These are phyloP conservation scores for Microplitis demolitor DNA, from an alignment of 1,140 invertebrate species.

Conservation along the genomic window DNA sequence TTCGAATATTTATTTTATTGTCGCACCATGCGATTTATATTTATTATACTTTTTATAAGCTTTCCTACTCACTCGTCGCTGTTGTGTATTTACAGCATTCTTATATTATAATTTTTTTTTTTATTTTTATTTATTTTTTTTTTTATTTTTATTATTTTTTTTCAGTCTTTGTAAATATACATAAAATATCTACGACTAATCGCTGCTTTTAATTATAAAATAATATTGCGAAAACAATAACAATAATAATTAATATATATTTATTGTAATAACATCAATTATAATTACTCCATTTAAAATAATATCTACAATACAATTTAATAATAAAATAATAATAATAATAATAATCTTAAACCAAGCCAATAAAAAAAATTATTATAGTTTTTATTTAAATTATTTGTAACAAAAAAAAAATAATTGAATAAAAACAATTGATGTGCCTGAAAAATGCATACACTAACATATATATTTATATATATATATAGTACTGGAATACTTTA, in stretches of 20 bases:
- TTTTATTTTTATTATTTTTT: not conserved
- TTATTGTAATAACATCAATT: not conserved
- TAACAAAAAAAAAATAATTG: not conserved
- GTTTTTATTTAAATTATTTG: not conserved
- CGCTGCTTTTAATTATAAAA: not conserved
- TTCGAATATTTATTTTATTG: constrained; percentile 32
- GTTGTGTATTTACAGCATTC: constrained; percentile 51
- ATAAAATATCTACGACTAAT: constrained; percentile 39
- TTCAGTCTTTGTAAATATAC: constrained; percentile 61
- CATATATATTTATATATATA: not conserved
- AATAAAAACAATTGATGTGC: not conserved
- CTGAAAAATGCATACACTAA: not conserved
- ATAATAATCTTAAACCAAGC: constrained; percentile 22
- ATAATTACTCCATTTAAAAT: constrained; percentile 11
- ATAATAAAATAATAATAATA: constrained; percentile 33
- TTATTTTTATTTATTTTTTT: too few relatives aligned
- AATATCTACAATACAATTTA: constrained; percentile 37
- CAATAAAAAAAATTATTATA: too few relatives aligned
- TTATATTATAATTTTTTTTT: too few relatives aligned
- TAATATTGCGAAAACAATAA: constrained; percentile 41
- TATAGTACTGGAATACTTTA: constrained; percentile 4
- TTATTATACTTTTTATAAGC: constrained; percentile 3
- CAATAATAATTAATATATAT: constrained; percentile 33
- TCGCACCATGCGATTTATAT: too few relatives aligned
- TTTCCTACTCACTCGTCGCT: constrained; percentile 32